Conservation (phyloP, 2,797 vertebrate genomes). For the Onychomys torridus region DNA sequence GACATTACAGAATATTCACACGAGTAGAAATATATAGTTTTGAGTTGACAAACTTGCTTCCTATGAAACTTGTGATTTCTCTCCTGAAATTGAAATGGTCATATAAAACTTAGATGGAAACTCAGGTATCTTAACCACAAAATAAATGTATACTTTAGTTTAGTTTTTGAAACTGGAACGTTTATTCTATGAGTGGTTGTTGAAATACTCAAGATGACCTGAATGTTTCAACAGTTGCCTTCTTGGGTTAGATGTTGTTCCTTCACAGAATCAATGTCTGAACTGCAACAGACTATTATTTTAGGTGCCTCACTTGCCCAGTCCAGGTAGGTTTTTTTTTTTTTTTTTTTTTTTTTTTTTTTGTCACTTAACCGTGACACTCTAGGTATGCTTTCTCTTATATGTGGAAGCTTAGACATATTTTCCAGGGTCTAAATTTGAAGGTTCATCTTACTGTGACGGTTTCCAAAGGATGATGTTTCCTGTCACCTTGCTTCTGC, state of each 20-base stretch:
- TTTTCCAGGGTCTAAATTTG: neutral
- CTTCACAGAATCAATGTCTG: neutral
- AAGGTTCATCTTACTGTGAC: neutral
- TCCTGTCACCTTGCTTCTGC: neutral
- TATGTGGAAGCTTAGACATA: neutral
- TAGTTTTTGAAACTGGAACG: neutral
- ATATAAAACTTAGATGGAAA: neutral
- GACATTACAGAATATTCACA: neutral
- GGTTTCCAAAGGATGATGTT: neutral
- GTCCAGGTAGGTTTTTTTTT: too few relatives aligned
- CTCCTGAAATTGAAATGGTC: neutral
- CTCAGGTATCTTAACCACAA: too few relatives aligned
- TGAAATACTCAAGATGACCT: neutral
- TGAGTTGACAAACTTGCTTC: neutral
- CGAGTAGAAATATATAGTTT: neutral
- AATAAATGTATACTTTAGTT: neutral
- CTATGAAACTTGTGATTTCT: neutral
- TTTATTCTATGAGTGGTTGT: neutral
- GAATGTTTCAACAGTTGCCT: neutral
- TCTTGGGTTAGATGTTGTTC: neutral
- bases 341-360: too few relatives aligned
- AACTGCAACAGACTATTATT: neutral
- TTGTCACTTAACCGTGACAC: neutral
- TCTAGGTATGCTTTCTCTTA: neutral
- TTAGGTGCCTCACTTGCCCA: neutral